phyloP scores from a whole-genome alignment of 1,140 invertebrate species.

The Calephelis nemesis region DNA sequence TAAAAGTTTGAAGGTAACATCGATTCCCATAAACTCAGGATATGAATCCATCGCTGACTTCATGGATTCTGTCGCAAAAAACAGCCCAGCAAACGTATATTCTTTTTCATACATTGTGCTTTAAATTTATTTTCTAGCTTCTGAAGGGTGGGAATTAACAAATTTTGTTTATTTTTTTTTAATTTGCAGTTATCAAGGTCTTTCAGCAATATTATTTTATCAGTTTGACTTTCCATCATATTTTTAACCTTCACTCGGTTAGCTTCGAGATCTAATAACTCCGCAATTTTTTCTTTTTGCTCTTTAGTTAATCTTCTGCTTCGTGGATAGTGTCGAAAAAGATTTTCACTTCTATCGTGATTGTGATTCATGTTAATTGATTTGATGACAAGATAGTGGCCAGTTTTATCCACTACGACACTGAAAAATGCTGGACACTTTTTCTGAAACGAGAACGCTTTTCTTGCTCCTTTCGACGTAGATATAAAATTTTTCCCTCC shows the following conservation, averaged over 20 bases:
- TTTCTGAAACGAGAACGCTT: slow-evolving; percentile 11
- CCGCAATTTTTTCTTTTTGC: slow-evolving; percentile 2
- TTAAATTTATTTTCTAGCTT: background rate
- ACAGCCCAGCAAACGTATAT: background rate
- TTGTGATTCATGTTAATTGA: slow-evolving; percentile 17
- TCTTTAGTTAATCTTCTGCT: background rate
- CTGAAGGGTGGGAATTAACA: too few relatives aligned
- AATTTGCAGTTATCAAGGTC: too few relatives aligned
- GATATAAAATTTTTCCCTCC: slow-evolving; percentile 18
- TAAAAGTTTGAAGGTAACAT: slow-evolving; percentile 18
- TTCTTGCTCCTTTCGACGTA: slow-evolving; percentile 11
- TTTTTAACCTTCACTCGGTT: too few relatives aligned
- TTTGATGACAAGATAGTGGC: background rate
- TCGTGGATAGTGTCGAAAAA: background rate
- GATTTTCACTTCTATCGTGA: background rate
- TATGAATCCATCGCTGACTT: slow-evolving; percentile 13
- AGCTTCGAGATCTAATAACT: slow-evolving; percentile 12
- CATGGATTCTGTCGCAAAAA: slow-evolving; percentile 6
- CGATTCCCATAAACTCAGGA: slow-evolving; percentile 18
- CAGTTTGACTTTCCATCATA: too few relatives aligned
- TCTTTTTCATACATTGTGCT: background rate
- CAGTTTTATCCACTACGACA: slow-evolving; percentile 3
- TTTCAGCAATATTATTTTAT: too few relatives aligned
- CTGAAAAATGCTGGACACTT: slow-evolving; percentile 5
- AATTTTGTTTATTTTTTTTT: too few relatives aligned